Conservation (phyloP, 2,888 invertebrate species). For the Aphelenchoides bicaudatus region DNA sequence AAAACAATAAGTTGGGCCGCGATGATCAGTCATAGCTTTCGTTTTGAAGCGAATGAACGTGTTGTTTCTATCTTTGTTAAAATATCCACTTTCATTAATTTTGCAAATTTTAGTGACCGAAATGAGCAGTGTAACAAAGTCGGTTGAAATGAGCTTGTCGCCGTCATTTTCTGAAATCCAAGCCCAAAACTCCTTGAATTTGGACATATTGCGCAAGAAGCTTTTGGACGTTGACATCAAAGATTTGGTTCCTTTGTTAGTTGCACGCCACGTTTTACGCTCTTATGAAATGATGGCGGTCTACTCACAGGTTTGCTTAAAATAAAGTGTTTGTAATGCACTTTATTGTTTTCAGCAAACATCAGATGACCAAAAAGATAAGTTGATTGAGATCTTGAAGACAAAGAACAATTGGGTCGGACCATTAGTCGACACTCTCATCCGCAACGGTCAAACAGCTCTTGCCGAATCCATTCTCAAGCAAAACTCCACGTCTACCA, state of each 20-base stretch:
- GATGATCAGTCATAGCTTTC: background rate
- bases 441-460: conserved; percentile 47
- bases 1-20: too few relatives aligned
- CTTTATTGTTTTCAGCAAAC: conserved; percentile 13
- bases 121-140: conserved; percentile 3
- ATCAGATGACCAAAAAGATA: conserved; percentile 42
- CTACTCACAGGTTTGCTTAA: conserved; percentile 44
- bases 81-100: background rate
- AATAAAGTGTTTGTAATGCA: background rate
- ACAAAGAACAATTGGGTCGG: conserved; percentile 56
- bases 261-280: conserved; percentile 51
- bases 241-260: conserved; percentile 52
- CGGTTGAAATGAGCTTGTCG: conserved; percentile 34
- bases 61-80: background rate
- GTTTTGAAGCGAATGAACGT: background rate
- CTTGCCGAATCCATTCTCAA: conserved; percentile 31
- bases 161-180: conserved; percentile 50
- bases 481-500: background rate
- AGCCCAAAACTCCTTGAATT: conserved; percentile 44
- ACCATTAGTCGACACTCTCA: conserved; percentile 52
- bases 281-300: conserved; percentile 51
- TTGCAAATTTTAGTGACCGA: too few relatives aligned
- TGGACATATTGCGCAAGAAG: conserved; percentile 44
- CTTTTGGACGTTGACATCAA: conserved; percentile 32
- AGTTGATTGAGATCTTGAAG: conserved; percentile 51